Conservation (phyloP, 2,113 vertebrate genomes). For the Patagioenas fasciata region DNA sequence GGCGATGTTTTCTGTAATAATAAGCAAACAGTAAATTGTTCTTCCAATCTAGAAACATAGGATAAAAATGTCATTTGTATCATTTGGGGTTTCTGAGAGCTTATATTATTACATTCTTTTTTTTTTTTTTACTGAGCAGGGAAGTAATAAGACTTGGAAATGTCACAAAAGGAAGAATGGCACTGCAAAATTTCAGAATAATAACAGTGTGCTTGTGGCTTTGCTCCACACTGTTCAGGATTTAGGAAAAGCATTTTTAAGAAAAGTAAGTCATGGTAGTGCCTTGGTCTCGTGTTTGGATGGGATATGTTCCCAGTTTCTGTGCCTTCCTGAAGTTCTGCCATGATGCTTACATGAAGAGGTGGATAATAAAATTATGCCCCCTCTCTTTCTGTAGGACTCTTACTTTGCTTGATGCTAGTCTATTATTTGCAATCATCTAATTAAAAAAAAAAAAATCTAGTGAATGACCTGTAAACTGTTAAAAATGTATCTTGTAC, state of each 20-base stretch:
- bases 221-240: not conserved
- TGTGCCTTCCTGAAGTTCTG: not conserved
- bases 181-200: not conserved
- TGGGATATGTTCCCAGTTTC: not conserved
- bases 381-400: not conserved
- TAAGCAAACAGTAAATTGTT: not conserved
- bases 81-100: not conserved
- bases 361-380: accelerated
- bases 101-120: not conserved
- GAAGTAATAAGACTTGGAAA: not conserved
- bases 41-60: not conserved
- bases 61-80: slow-evolving; percentile 23
- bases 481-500: not conserved
- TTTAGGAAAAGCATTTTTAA: not conserved
- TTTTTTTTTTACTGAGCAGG: not conserved
- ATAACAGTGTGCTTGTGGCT: not conserved
- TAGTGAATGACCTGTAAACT: not conserved
- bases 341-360: not conserved
- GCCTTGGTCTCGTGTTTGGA: not conserved
- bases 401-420: not conserved
- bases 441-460: not conserved
- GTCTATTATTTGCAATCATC: not conserved
- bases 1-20: not conserved
- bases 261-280: not conserved
- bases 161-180: not conserved